phyloP scores from a whole-genome alignment of 1,140 invertebrate genomes.

The Contarinia nasturtii region DNA sequence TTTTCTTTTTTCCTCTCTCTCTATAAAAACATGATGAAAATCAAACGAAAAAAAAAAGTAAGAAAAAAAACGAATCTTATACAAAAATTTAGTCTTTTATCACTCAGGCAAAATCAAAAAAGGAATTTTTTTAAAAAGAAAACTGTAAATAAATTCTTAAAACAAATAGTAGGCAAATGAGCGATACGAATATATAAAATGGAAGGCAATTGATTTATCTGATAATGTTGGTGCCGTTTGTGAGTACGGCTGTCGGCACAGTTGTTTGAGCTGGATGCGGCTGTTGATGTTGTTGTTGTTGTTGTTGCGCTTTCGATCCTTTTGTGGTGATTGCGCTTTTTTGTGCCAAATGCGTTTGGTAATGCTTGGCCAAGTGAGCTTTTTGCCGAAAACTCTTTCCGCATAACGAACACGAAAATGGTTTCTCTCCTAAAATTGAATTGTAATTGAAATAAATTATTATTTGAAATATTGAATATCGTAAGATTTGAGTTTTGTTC shows the following conservation, averaged over 20 bases:
- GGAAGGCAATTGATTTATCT: background rate
- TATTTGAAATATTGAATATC: too few relatives aligned
- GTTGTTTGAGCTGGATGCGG: constrained; percentile 3
- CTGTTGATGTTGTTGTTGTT: constrained; percentile 3
- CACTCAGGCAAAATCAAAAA: too few relatives aligned
- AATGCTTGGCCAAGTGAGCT: constrained; percentile 92
- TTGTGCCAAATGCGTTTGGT: constrained; percentile 81
- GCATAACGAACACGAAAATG: constrained; percentile 72
- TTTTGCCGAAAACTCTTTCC: constrained; percentile 88
- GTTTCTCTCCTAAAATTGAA: constrained; percentile 41
- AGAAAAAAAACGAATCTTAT: too few relatives aligned
- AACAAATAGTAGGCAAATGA: too few relatives aligned
- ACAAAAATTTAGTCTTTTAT: too few relatives aligned
- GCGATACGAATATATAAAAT: too few relatives aligned
- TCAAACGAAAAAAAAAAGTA: too few relatives aligned
- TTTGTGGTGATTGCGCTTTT: constrained; percentile 30
- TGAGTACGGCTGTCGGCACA: background rate
- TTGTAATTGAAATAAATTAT: background rate
- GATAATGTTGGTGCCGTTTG: background rate
- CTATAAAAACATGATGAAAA: too few relatives aligned
- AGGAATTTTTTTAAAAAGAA: too few relatives aligned
- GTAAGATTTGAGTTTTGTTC: too few relatives aligned
- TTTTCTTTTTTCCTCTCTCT: too few relatives aligned
- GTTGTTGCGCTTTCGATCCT: constrained; percentile 1
- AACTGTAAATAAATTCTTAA: too few relatives aligned